Base-by-base conservation (phyloP, 2,888 invertebrate species). In the Philereme vetulata region DNA sequence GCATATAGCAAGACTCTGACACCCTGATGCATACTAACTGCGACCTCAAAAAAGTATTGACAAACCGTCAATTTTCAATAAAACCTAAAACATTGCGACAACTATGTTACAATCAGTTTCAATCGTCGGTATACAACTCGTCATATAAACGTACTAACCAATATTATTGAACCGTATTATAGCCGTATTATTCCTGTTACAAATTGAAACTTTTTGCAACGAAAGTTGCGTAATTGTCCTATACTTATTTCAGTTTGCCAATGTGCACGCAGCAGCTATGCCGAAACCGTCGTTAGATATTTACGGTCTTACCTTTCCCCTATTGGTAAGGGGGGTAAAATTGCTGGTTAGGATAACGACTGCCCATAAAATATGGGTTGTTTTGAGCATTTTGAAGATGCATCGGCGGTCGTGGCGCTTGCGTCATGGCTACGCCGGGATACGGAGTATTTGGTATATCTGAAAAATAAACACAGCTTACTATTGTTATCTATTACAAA, bases 271-370 rank as follows among this genome's bases (percentile, higher is more conserved):
- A 55, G 43, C 21, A 2, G 5, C 11, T 33, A 5, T 21, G n/a
- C 10, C 38, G 32, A 6, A n/a, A 34, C 40, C 46, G 21, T 21
- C n/a, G 44, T 33, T 40, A 5, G 11, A 4, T 8, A 5, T 7
- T 44, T 32, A 35, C 21, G 21, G 4, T 32, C 56, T 56, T 56
- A 61, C 61, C 56, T 57, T 43, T 38, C 3, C 56, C 54, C 55
- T 55, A 62, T 50, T 58, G 54, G 51, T 58, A 62, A 21, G 62
- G 62, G 7, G 57, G 62, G 32, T 62, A 55, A 50, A 43, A 57
- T 6, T 45, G 35, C 21, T 51, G 60, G 36, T 47, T 58, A 7
- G 54, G 61, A 53, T 53, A 61, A 33, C 61, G 56, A 32, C 10
- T 43, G 33, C 53, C 62, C 51, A 58, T 48, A 36, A 44, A 62